A percentile compares a stretch with the other conserved stretches of the same genome.
Conservation (phyloP, 1,140 invertebrate species). For the Dryas iulia region DNA sequence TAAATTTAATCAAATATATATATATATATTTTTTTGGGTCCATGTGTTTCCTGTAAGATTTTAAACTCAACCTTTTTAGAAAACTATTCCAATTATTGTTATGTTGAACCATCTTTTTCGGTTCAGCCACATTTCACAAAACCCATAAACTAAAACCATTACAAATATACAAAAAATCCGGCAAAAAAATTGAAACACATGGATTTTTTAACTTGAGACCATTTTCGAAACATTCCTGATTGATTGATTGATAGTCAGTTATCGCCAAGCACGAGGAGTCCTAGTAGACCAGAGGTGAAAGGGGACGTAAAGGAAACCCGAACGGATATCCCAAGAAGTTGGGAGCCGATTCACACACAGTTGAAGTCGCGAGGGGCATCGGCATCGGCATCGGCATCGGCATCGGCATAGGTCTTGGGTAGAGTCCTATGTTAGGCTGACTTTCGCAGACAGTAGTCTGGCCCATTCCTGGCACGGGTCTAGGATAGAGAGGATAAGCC, state of each 20-base stretch:
- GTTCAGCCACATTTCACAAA: no score
- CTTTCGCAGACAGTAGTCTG: conserved; percentile 3
- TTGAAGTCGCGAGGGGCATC: conserved; percentile 2
- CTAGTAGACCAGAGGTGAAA: background rate
- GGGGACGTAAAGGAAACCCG: background rate
- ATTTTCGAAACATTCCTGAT: background rate
- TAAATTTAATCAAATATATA: background rate
- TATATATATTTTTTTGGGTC: background rate
- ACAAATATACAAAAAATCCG: no score
- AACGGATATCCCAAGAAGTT: background rate
- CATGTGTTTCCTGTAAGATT: background rate
- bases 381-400: background rate
- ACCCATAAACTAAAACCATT: no score
- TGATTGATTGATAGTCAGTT: no score
- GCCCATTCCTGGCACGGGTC: background rate
- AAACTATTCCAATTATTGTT: no score
- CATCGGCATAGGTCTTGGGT: background rate
- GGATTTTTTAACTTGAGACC: background rate
- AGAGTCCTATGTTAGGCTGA: background rate
- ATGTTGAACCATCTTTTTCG: no score
- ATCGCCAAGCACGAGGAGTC: background rate
- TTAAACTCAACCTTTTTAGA: no score
- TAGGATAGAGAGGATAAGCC: background rate
- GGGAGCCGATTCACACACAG: conserved; percentile 15
- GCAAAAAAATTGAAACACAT: background rate